Base-by-base conservation (phyloP, 2,797 vertebrate species). In the Danionella dracula region DNA sequence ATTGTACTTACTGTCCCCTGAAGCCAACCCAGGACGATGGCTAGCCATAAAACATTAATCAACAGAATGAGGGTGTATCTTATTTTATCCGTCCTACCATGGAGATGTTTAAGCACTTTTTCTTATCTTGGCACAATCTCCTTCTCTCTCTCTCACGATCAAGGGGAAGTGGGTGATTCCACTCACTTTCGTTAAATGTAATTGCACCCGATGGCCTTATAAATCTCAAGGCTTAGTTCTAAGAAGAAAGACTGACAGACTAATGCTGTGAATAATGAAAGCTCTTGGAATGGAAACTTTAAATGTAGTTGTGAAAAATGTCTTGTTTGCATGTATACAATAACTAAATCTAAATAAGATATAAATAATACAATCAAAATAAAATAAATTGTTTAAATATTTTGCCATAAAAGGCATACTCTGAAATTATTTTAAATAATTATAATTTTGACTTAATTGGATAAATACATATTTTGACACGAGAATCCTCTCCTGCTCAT, bases 31-130 rank as follows among this genome's bases (percentile, higher is more conserved):
- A 4, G 44, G 34, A 61, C 8, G n/a, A 61, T 10, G 49, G 27
- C 35, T 66, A 41, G 53, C 50, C 19, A 40, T 45, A 31, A 65
- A 45, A 59, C 61, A 71, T 53, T 35, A 44, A 66, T 54, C 41
- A 40, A 40, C 56, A 15, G 41, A 49, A 58, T 49, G 23, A 57
- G 35, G n/a, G 41, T 58, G 34, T 57, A n/a, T 20, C 6, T 17
- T 15, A 41, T 58, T 70, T 66, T 56, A 66, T 71, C 55, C 48
- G 37, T 17, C 50, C 27, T 69, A 73, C 20, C 29, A 23, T 17
- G 15, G 48, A 73, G 61, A 31, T 15, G 54, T 66, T 40, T 64
- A 59, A n/a, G 7, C 29, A 27, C 29, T 35, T 31, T 44, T 50
- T 64, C 15, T 17, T 29, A 37, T 34, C 31, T 55, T 5, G 10